Percentiles rank a stretch among this genome's conserved stretches.
Evolutionary conservation across 2,113 vertebrate genomes (phyloP).

Genomic region (Poicephalus gulielmi): DNA sequence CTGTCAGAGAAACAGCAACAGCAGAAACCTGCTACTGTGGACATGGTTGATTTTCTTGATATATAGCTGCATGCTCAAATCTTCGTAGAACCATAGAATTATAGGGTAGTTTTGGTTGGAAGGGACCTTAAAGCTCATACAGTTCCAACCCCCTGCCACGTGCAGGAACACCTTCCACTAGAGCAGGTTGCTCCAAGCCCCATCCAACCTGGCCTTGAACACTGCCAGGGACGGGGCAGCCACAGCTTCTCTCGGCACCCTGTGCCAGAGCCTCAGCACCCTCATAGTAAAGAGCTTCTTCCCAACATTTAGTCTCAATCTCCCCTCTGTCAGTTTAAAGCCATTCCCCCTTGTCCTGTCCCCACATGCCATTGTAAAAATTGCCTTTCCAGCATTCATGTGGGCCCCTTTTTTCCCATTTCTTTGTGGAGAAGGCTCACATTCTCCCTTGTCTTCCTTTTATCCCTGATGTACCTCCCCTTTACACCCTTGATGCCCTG

Average conservation of each 20-base stretch:
- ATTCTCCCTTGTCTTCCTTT: not conserved
- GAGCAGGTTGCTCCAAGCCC: not conserved
- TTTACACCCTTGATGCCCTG: not conserved
- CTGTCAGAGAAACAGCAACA: not conserved
- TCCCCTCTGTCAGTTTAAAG: not conserved
- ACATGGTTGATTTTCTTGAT: not conserved
- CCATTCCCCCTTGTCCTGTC: not conserved
- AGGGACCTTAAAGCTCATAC: not conserved
- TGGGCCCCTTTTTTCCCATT: not conserved
- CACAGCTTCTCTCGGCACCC: not conserved
- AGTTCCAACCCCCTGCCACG: not conserved
- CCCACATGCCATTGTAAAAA: not conserved
- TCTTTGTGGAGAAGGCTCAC: not conserved
- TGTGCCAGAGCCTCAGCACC: not conserved
- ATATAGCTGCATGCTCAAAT: not conserved
- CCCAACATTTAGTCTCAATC: not conserved
- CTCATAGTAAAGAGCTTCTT: not conserved
- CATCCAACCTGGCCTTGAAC: not conserved
- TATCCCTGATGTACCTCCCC: not conserved
- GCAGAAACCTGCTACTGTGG: not conserved
- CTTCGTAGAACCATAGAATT: not conserved
- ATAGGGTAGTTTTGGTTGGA: not conserved
- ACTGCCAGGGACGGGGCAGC: not conserved
- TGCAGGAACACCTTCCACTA: not conserved
- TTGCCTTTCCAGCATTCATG: not conserved